Evolutionary conservation across 64 coral and sea anemone genomes (phyloP), one percentile per base, ranked within the genome.

Genomic region (Orbicella faveolata): DNA sequence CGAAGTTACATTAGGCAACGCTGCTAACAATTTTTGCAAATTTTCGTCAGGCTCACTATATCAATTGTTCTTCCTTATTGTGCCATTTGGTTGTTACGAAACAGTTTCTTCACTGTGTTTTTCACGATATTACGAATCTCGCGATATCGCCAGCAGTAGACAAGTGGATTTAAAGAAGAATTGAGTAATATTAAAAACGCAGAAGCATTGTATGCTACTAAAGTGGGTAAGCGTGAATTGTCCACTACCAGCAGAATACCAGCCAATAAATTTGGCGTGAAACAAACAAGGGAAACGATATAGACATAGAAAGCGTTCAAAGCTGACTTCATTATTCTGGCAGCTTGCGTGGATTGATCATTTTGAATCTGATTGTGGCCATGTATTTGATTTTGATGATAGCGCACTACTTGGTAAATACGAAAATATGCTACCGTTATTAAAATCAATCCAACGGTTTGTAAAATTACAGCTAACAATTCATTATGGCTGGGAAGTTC

Each of bases 61-160:
- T 4, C 52, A 52, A 9, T 52, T 52, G 9, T 52, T 52, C 3
- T 52, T 52, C 52, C 52, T 52, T 4, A 52, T 52, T 9, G 9
- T 52, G 52, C 3, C 52, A 3, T 9, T 52, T 52, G 52, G 52
- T 52, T 52, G 3, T 52, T 52, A 23, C 13, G 6, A 20, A 52
- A 20, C 21, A 67, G 0, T 67, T 67, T 70, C 21, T n/a, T n/a
- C 25, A 70, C 20, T 11, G 9, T 70, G 21, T 26, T 70, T 70
- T 10, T 70, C 4, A 70, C 67, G 25, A 10, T n/a, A 10, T 70
- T 4, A 3, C 67, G 67, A 70, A 70, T n/a, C 67, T 70, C 67
- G 9, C 67, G 67, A 70, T 70, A 70, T 75, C 74, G 74, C 74
- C 74, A 39, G 34, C 34, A 75, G 74, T 75, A 75, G 16, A 75